Evolutionary conservation across 2,888 invertebrate species (phyloP).

Genomic region (Pachymerium ferrugineum): DNA sequence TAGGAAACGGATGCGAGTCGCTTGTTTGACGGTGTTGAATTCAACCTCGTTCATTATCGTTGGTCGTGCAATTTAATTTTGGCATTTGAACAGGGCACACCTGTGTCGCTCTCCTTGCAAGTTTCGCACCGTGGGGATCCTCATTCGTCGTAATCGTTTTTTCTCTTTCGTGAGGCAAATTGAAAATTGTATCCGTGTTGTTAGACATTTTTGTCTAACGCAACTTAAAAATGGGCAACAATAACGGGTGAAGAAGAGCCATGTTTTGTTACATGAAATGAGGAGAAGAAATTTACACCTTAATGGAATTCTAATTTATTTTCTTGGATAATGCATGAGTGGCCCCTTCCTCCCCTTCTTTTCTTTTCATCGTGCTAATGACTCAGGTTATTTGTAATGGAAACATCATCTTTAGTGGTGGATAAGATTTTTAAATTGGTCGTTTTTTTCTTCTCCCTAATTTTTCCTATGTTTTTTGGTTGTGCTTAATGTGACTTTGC

Average conservation of each 20-base stretch:
- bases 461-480: background rate
- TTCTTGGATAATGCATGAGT: conserved; percentile 23
- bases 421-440: conserved; percentile 14
- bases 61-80: background rate
- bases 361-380: conserved; percentile 18
- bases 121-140: background rate
- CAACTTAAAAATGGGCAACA: background rate
- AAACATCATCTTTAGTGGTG: conserved; percentile 12
- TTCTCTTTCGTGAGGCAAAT: too few relatives aligned
- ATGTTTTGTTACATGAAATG: background rate
- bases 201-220: too few relatives aligned
- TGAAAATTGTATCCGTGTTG: too few relatives aligned
- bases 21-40: too few relatives aligned
- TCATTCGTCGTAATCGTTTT: too few relatives aligned
- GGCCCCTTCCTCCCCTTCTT: conserved; percentile 3
- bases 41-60: too few relatives aligned
- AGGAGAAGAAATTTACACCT: conserved; percentile 20
- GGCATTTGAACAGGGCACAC: background rate
- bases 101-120: background rate
- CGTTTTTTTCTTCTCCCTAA: background rate
- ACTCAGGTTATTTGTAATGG: conserved; percentile 22
- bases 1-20: too few relatives aligned
- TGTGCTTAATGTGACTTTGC: conserved; percentile 14
- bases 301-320: conserved; percentile 27
- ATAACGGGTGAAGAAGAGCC: background rate